Base-by-base conservation (phyloP, 2,113 vertebrate species). In the Oncorhynchus keta region DNA sequence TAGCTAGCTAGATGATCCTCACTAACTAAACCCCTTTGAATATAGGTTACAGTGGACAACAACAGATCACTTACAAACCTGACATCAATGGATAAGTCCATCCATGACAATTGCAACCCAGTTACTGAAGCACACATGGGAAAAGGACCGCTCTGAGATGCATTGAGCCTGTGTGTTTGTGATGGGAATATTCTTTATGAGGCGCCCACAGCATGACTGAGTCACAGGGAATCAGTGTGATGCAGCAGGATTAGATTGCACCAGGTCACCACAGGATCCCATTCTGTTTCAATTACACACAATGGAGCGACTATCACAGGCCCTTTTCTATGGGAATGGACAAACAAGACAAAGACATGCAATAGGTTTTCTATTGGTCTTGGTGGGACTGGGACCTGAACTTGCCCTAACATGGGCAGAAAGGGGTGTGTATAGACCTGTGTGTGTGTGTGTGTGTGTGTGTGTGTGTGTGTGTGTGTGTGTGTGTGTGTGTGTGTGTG, bases 271-370 rank as follows among this genome's bases (percentile, higher is more conserved):
- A 48, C 76, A 77, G 70, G 80, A 85, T 70, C 64, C 61, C 67
- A 57, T 77, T 84, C 39, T 68, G 71, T 67, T 75, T 72, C 73
- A 78, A 77, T 26, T n/a, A 81, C 32, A 13, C 76, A 79, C 84
- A 85, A 55, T 65, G 59, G 67, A 6, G 6, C 8, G 32, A 55
- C 76, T 72, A 66, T 30, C 28, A 66, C 24, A 22, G 48, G 64
- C 48, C 16, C n/a, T 68, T 76, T 72, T 72, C 16, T 51, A 24
- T 51, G 14, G 26, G 68, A 70, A 76, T 45, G 71, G 76, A 39
- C 74, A 86, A 71, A 80, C 49, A 72, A 22, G 69, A 74, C 3
- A 20, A 3, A 71, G 62, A 71, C 32, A 73, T 24, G 32, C 65
- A 68, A 3, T 24, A 51, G 57, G 68, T 32, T 9, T 72, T 51